Evolutionary conservation across 2,888 invertebrate genomes (phyloP).

Genomic region (Theristus sp.): DNA sequence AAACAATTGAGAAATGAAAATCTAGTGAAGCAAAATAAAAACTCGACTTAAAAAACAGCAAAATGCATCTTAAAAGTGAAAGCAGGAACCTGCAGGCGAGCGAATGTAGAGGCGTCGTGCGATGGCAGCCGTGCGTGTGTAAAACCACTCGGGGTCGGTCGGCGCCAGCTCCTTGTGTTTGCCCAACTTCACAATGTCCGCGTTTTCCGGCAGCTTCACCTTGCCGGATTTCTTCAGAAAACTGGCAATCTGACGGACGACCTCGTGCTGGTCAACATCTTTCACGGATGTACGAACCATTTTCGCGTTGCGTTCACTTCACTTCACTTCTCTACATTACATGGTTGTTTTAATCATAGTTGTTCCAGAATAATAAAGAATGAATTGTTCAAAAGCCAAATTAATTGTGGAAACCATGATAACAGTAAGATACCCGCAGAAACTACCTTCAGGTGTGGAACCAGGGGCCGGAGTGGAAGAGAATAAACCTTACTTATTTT

Average conservation of each 20-base stretch:
- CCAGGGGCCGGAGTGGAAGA: too few species aligned
- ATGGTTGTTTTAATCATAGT: too few species aligned
- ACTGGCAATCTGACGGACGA: conserved; percentile 81
- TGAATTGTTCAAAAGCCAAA: too few species aligned
- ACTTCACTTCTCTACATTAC: too few species aligned
- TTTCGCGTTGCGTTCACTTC: too few species aligned
- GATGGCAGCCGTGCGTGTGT: conserved; percentile 67
- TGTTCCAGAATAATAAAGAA: too few species aligned
- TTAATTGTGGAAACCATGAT: too few species aligned
- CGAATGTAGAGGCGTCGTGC: conserved; percentile 87
- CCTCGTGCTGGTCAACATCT: conserved; percentile 95
- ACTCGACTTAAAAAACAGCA: background rate
- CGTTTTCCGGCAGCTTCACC: conserved; percentile 79
- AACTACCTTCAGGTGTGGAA: too few species aligned
- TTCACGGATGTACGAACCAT: conserved; percentile 43
- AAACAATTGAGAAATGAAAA: background rate
- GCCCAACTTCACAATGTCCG: conserved; percentile 87
- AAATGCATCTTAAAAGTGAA: conserved; percentile 1
- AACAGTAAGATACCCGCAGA: too few species aligned
- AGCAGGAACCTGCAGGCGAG: conserved; percentile 64
- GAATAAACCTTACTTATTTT: too few species aligned
- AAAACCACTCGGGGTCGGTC: conserved; percentile 95
- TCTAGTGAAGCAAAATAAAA: background rate
- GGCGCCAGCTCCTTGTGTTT: conserved; percentile 88
- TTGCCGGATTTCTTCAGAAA: conserved; percentile 72